A percentile compares a stretch with the other conserved stretches of the same genome.
Evolutionary conservation across 2,888 invertebrate genomes (phyloP).

Genomic region (Metallyticus violacea): DNA sequence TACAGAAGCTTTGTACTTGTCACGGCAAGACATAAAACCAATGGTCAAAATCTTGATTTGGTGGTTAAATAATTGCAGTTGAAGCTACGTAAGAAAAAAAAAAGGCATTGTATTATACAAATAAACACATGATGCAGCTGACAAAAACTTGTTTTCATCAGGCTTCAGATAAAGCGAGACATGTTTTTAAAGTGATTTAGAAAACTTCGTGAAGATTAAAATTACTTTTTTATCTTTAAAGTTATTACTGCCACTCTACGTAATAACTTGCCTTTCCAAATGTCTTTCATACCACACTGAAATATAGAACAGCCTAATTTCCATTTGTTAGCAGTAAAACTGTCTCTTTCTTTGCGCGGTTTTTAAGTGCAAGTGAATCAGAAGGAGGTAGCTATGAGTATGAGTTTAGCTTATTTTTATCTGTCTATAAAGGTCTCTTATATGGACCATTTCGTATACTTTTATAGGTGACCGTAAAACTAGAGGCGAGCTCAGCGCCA

Average conservation of each 20-base stretch:
- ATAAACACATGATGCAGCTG: too few relatives aligned
- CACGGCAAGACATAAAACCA: too few relatives aligned
- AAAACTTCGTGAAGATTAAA: too few relatives aligned
- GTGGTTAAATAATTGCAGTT: too few relatives aligned
- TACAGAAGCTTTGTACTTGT: too few relatives aligned
- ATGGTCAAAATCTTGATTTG: too few relatives aligned
- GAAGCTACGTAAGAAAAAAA: too few relatives aligned
- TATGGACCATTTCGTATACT: slow-evolving; percentile 19
- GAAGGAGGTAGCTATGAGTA: background rate
- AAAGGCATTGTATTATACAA: too few relatives aligned
- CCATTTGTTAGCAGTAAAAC: background rate
- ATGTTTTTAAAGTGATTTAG: too few relatives aligned
- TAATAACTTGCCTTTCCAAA: background rate
- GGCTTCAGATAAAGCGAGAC: too few relatives aligned
- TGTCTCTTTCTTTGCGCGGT: background rate
- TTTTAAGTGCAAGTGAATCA: background rate
- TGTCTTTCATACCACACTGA: background rate
- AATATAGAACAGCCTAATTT: background rate
- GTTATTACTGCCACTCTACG: background rate
- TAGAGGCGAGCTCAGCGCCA: background rate
- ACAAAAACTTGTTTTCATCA: too few relatives aligned
- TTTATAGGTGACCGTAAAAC: slow-evolving; percentile 25
- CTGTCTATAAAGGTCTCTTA: slow-evolving; percentile 22
- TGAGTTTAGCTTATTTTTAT: slow-evolving; percentile 21
- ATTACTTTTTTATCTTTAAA: too few relatives aligned